Percentiles rank a stretch among this genome's conserved stretches.
Conservation (phyloP, 1,140 invertebrate genomes). For the Eriocheir sinensis region DNA sequence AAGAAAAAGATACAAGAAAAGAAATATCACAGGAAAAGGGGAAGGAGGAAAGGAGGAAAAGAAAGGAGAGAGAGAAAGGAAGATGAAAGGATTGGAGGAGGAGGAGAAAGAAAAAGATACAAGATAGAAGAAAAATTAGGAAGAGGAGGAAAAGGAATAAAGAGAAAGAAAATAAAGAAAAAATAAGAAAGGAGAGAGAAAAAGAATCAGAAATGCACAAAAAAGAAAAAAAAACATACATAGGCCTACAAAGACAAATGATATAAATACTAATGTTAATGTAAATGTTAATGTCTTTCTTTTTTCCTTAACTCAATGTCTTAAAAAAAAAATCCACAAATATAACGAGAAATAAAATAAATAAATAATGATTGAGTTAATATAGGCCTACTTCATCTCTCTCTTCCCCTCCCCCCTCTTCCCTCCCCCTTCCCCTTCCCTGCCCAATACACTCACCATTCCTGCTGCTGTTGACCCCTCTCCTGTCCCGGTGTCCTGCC, state of each 20-base stretch:
- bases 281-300: too few species aligned
- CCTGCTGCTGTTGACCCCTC: not conserved
- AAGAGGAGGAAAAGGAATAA: not conserved
- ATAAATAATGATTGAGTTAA: not conserved
- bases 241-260: too few species aligned
- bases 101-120: not conserved
- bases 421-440: not conserved
- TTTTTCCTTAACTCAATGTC: too few species aligned
- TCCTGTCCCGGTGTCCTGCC: not conserved
- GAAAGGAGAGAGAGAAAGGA: not conserved
- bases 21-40: conserved; percentile 79
- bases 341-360: not conserved
- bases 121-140: conserved; percentile 26
- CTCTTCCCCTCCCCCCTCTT: not conserved
- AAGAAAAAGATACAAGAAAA: conserved; percentile 79
- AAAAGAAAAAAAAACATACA: not conserved
- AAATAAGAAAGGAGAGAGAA: not conserved
- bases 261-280: too few species aligned
- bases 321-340: too few species aligned
- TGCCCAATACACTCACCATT: not conserved
- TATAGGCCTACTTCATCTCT: not conserved
- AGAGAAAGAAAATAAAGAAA: not conserved
- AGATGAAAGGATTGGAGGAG: not conserved
- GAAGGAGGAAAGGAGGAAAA: not conserved
- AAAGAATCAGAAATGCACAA: not conserved